These are phyloP conservation scores for Paradoxurus hermaphroditus DNA, from an alignment of 2,113 vertebrate species.

Conservation along the genomic window DNA sequence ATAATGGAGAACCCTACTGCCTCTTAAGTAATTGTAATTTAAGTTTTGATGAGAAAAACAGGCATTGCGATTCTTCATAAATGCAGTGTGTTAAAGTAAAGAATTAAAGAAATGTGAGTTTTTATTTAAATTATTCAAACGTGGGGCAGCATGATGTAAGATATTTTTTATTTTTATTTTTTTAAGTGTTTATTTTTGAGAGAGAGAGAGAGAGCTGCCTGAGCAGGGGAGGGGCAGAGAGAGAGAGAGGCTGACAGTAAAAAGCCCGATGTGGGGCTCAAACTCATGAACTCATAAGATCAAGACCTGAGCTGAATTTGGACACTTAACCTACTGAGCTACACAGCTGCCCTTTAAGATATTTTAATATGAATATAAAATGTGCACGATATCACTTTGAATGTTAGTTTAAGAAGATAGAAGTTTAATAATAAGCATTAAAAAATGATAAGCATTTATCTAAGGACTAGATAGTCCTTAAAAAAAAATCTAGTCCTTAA, in stretches of 20 bases:
- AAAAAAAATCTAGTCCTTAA: neutral
- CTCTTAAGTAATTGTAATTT: neutral
- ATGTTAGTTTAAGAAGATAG: neutral
- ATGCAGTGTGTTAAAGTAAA: neutral
- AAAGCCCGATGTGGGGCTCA: too few species aligned
- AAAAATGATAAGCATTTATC: too few species aligned
- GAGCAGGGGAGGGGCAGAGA: too few species aligned
- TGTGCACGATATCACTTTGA: neutral
- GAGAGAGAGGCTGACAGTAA: too few species aligned
- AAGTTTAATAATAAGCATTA: neutral
- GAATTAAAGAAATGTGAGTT: neutral
- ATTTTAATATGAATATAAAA: neutral
- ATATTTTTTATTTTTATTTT: too few species aligned
- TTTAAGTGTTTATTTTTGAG: too few species aligned
- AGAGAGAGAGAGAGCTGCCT: too few species aligned
- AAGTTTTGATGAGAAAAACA: neutral
- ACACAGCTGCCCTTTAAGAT: neutral
- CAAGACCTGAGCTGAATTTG: too few species aligned
- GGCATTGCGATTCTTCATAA: neutral
- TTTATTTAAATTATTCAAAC: neutral
- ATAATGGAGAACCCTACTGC: neutral
- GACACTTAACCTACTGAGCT: too few species aligned
- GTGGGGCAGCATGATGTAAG: neutral
- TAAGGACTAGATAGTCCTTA: too few species aligned
- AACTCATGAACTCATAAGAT: too few species aligned